Evolutionary conservation across 2,888 invertebrate genomes (phyloP), one percentile per base, ranked within the genome.

Genomic region (Dasysyrphus tricinctus): DNA sequence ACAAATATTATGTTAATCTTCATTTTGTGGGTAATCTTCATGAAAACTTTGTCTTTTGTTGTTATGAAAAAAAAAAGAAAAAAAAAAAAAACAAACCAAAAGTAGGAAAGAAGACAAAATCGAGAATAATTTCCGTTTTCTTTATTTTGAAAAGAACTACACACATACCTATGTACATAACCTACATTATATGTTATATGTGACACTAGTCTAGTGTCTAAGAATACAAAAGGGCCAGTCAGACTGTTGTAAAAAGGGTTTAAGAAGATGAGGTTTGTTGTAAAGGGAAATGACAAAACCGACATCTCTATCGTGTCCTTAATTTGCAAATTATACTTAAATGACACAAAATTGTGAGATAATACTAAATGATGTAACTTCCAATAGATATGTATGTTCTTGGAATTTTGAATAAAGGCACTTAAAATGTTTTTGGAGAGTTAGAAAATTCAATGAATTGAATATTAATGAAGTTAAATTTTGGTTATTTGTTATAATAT

Each of bases 241-340:
- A 6, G 1, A 47, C 3, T 44, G 29, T 32, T n/a, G 24, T 24
- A 32, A 11, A 44, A 65, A 34, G 67, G 67, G 39, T 39, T 67
- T 16, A 8, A 34, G 74, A 85, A 77, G 80, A 80, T 74, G 80
- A 77, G 63, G 80, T 85, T 73, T 69, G 80, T 85, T 73, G 69
- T 80, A 57, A 24, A 85, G 69, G 76, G 74, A 80, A 77, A 70
- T 69, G 61, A 56, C 67, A 61, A 56, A 34, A 39, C 61, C 54
- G 80, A 85, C 39, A 67, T 85, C 24, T 61, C 42, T 9, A 12
- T 44, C 19, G 6, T 73, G 59, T 59, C 74, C 74, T 74, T 74
- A 79, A 79, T 74, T 69, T 61, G 51, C 24, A 76, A 39, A 74
- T 78, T 73, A 67, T 74, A 78, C 69, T 44, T 39, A 74, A 56